These are phyloP conservation scores for Philaenus spumarius DNA, from an alignment of 1,140 invertebrate species.

Conservation along the genomic window DNA sequence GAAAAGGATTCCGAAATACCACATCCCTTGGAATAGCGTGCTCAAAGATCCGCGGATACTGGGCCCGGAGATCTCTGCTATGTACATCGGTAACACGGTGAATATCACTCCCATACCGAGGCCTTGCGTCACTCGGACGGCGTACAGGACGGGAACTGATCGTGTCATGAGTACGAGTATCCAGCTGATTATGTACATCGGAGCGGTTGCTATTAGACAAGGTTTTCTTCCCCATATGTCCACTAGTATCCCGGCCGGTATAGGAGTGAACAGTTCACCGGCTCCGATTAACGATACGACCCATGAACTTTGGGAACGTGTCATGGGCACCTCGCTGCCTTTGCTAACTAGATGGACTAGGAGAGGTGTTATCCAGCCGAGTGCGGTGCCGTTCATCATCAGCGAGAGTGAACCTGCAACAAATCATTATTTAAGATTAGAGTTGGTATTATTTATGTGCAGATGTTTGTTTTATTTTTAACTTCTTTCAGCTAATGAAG, in stretches of 20 bases:
- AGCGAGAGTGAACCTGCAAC: conserved; percentile 25
- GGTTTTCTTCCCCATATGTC: conserved; percentile 26
- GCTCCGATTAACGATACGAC: conserved; percentile 45
- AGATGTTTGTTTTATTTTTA: too few species aligned
- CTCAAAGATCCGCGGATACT: conserved; percentile 42
- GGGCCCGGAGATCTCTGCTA: conserved; percentile 63
- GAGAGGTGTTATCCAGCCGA: conserved; percentile 72
- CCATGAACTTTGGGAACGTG: conserved; percentile 20
- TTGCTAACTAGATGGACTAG: conserved; percentile 46
- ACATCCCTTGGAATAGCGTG: conserved; percentile 73
- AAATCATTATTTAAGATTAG: too few species aligned
- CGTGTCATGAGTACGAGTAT: conserved; percentile 47
- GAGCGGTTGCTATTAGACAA: conserved; percentile 63
- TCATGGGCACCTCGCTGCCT: conserved; percentile 2
- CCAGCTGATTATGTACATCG: conserved; percentile 60
- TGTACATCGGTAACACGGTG: conserved; percentile 74
- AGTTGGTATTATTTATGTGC: too few species aligned
- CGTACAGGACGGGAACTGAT: conserved; percentile 47
- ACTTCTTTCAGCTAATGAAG: too few species aligned
- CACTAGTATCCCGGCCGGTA: conserved; percentile 42
- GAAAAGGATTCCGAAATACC: conserved; percentile 68
- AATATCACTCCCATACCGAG: conserved; percentile 65
- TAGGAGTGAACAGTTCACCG: conserved; percentile 13
- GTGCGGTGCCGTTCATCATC: conserved; percentile 47
- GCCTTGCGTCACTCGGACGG: conserved; percentile 43